Evolutionary conservation across 2,888 invertebrate species (phyloP).

Genomic region (Drosophila demipolita): DNA sequence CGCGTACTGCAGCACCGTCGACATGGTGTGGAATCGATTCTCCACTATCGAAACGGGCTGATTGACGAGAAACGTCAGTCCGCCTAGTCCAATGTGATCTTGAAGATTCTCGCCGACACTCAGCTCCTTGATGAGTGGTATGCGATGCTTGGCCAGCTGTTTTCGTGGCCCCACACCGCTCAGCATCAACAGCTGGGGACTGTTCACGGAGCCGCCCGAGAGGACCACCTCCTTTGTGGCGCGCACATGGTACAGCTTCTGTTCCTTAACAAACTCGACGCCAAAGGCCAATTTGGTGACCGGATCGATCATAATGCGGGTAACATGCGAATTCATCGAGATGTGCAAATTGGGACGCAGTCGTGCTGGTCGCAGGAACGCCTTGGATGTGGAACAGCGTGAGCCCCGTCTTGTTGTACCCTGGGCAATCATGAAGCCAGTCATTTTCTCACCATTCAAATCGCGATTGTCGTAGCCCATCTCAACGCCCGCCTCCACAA

Average conservation of each 20-base stretch:
- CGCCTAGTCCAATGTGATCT: conserved; percentile 95
- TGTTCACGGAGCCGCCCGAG: conserved; percentile 96
- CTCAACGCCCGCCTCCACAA: conserved; percentile 93
- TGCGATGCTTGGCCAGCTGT: conserved; percentile 90
- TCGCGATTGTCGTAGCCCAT: conserved; percentile 95
- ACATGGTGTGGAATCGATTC: conserved; percentile 91
- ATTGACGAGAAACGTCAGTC: conserved; percentile 92
- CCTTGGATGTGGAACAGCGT: conserved; percentile 95
- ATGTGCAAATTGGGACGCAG: conserved; percentile 93
- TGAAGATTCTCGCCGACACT: conserved; percentile 94
- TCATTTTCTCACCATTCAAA: conserved; percentile 93
- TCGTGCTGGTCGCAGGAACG: conserved; percentile 92
- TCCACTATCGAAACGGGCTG: conserved; percentile 92
- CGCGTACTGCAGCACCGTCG: conserved; percentile 93
- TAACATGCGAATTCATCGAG: conserved; percentile 92
- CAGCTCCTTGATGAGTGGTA: conserved; percentile 92
- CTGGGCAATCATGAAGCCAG: conserved; percentile 96
- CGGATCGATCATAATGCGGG: conserved; percentile 90
- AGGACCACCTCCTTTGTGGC: conserved; percentile 95
- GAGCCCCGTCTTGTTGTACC: conserved; percentile 92
- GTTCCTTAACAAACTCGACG: conserved; percentile 91
- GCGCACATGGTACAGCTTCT: conserved; percentile 89
- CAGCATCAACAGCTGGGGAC: conserved; percentile 96
- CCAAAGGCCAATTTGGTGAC: conserved; percentile 92
- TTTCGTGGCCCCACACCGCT: conserved; percentile 94